These are phyloP conservation scores for Globodera ellingtonae DNA, from an alignment of 1,140 invertebrate species.

Conservation along the genomic window DNA sequence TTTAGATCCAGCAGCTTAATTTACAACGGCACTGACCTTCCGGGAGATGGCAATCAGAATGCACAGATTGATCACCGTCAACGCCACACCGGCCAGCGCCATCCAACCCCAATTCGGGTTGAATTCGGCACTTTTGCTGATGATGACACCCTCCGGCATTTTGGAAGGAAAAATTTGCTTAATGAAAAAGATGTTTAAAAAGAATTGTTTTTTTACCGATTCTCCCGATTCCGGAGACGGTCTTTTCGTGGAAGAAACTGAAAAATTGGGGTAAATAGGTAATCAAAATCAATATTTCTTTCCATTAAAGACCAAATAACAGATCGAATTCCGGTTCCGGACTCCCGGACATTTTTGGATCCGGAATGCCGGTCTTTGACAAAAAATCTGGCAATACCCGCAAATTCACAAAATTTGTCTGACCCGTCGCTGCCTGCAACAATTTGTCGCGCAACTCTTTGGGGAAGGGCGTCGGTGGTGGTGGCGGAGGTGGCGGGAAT, in stretches of 20 bases:
- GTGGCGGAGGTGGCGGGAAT: constrained; percentile 66
- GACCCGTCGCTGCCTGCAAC: not conserved
- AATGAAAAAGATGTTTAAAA: not conserved
- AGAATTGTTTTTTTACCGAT: not conserved
- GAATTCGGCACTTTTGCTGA: not conserved
- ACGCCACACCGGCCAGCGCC: constrained; percentile 30
- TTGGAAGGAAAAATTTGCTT: not conserved
- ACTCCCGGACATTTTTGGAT: no score
- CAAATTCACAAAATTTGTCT: not conserved
- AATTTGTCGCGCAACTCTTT: constrained; percentile 35
- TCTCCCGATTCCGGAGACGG: not conserved
- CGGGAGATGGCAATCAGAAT: constrained; percentile 38
- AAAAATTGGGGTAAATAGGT: no score
- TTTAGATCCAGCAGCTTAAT: not conserved
- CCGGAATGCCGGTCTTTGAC: no score
- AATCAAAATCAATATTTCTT: no score
- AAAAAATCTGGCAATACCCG: no score
- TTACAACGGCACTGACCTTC: constrained; percentile 36
- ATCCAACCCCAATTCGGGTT: constrained; percentile 35
- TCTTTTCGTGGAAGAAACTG: constrained; percentile 11
- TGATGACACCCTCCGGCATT: not conserved
- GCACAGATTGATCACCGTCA: constrained; percentile 46
- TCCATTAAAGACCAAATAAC: no score
- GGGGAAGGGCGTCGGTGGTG: constrained; percentile 50
- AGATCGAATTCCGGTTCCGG: no score